A percentile compares a stretch with the other conserved stretches of the same genome.
Conservation (phyloP, 2,113 vertebrate genomes). For the Takifugu bimaculatus region DNA sequence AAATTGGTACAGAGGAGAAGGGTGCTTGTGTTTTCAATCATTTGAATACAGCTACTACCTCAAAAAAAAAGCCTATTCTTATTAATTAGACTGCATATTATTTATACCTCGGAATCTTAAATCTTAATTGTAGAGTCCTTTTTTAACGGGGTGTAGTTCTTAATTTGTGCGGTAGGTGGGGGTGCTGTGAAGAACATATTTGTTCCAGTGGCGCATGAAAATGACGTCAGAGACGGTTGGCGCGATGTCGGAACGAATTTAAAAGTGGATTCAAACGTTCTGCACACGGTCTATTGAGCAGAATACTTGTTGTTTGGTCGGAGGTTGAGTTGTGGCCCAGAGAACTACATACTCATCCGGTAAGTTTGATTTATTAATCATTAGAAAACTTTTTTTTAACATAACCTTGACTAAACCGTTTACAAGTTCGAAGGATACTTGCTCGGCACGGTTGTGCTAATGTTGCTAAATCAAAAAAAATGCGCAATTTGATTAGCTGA, state of each 20-base stretch:
- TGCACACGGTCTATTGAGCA: neutral
- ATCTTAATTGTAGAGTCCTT: no score
- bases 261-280: constrained; percentile 48
- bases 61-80: constrained; percentile 42
- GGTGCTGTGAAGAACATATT: neutral
- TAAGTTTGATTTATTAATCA: neutral
- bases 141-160: neutral
- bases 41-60: constrained; percentile 78
- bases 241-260: constrained; percentile 56
- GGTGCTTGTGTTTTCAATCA: constrained; percentile 71
- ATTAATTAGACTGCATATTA: neutral
- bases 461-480: no score
- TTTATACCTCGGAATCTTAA: no score
- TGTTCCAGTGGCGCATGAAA: neutral
- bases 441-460: neutral
- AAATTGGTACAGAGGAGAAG: constrained; percentile 57
- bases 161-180: constrained; percentile 11
- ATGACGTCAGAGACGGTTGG: constrained; percentile 58
- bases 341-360: constrained; percentile 5
- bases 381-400: no score
- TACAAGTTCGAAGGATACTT: neutral
- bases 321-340: neutral
- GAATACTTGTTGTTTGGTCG: no score
- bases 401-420: no score
- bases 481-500: no score